Percentiles rank a stretch among this genome's conserved stretches.
These are phyloP conservation scores for Hirudinaria manillensis DNA, from an alignment of 2,888 invertebrate species.

Conservation along the genomic window DNA sequence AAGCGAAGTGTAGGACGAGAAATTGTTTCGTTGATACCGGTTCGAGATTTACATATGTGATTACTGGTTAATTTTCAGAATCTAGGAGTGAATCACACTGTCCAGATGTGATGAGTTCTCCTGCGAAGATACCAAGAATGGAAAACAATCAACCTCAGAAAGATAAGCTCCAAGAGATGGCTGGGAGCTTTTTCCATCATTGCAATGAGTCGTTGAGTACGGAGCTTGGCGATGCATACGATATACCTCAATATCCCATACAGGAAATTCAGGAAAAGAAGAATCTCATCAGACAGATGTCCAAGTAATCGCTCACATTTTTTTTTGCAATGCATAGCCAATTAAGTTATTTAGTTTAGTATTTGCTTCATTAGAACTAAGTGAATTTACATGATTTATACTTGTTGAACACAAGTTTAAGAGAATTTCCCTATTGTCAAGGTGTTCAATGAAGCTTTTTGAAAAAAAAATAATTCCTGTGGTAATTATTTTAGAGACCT, in stretches of 20 bases:
- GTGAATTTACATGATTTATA: not conserved
- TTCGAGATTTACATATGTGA: too few species aligned
- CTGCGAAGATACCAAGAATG: not conserved
- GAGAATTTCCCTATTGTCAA: not conserved
- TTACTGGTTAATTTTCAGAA: not conserved
- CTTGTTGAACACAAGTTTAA: not conserved
- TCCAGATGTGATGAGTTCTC: not conserved
- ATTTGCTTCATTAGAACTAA: not conserved
- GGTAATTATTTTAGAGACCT: not conserved
- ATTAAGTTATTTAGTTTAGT: not conserved
- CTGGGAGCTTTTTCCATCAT: constrained; percentile 45
- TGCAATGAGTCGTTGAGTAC: constrained; percentile 37
- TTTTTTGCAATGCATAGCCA: not conserved
- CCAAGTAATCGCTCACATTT: constrained; percentile 27
- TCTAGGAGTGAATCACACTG: constrained; percentile 13
- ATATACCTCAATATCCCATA: constrained; percentile 94
- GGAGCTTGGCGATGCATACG: constrained; percentile 51
- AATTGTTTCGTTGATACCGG: too few species aligned
- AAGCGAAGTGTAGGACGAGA: too few species aligned
- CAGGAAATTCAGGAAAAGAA: constrained; percentile 64
- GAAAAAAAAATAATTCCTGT: not conserved
- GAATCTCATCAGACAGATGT: constrained; percentile 44
- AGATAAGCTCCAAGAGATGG: constrained; percentile 44
- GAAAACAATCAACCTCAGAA: not conserved
- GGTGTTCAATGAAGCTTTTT: not conserved